Conservation (phyloP, 2,797 vertebrate genomes). For the Nannoperca obscura region DNA sequence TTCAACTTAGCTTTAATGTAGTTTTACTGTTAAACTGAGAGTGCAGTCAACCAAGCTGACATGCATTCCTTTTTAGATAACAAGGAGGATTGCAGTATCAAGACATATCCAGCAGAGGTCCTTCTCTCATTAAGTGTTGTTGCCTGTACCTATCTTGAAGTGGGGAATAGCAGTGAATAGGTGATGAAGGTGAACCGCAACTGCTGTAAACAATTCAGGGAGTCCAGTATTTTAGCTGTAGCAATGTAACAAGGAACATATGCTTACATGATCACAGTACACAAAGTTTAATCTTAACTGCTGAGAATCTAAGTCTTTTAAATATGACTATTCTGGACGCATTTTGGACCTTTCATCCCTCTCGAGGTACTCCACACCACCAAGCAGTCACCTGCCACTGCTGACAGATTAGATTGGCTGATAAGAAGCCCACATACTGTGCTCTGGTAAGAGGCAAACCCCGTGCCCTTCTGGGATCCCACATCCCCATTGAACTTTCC, state of each 20-base stretch:
- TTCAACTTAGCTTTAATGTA: neutral
- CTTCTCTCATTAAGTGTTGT: conserved; percentile 77
- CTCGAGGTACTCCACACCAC: neutral
- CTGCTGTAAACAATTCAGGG: conserved; percentile 40
- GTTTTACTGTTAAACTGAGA: neutral
- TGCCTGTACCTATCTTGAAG: conserved; percentile 27
- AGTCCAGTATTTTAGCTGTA: conserved; percentile 28
- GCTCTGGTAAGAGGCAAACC: conserved; percentile 60
- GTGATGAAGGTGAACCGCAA: conserved; percentile 41
- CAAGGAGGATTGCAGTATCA: conserved; percentile 59
- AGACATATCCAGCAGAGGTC: conserved; percentile 83
- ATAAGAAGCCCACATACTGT: conserved; percentile 57
- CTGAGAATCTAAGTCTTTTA: neutral
- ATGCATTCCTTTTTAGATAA: neutral
- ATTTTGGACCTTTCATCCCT: conserved; percentile 43
- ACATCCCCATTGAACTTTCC: conserved; percentile 87
- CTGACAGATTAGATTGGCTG: conserved; percentile 33
- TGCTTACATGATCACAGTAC: neutral
- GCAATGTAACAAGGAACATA: conserved; percentile 23
- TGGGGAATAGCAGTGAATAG: conserved; percentile 45
- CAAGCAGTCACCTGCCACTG: conserved; percentile 22
- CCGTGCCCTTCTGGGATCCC: conserved; percentile 80
- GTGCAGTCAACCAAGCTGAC: conserved; percentile 21
- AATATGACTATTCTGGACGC: conserved; percentile 29
- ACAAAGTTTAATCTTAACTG: neutral